A percentile compares a stretch with the other conserved stretches of the same genome.
Evolutionary conservation across 2,797 vertebrate genomes (phyloP).

Genomic region (Chelon labrosus): DNA sequence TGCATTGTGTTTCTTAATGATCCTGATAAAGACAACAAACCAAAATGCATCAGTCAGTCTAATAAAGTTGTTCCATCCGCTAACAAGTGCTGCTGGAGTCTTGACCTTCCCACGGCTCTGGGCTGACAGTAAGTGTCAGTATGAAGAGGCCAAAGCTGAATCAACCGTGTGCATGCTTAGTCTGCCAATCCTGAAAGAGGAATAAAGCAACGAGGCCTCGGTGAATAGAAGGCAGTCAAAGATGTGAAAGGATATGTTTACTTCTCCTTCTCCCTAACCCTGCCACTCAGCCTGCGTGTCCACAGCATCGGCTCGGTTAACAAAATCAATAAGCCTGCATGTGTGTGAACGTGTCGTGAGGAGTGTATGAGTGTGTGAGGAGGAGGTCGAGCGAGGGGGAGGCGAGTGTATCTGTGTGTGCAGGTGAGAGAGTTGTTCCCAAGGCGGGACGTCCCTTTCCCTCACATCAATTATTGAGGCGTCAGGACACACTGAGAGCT

Average conservation of each 20-base stretch:
- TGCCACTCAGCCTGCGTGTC: conserved; percentile 64
- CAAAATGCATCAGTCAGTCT: too few relatives aligned
- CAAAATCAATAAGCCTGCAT: conserved; percentile 86
- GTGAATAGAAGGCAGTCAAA: conserved; percentile 9
- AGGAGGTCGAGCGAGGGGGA: neutral
- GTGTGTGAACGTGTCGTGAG: conserved; percentile 79
- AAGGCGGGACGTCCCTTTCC: conserved; percentile 66
- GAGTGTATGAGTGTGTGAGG: conserved; percentile 56
- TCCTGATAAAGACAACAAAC: too few relatives aligned
- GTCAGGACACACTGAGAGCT: conserved; percentile 73
- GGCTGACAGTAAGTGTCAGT: too few relatives aligned
- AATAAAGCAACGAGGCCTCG: neutral
- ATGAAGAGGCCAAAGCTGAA: too few relatives aligned
- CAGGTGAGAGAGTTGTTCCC: conserved; percentile 71
- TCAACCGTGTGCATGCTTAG: too few relatives aligned
- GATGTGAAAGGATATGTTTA: conserved; percentile 55
- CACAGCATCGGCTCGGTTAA: conserved; percentile 82
- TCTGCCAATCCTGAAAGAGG: neutral
- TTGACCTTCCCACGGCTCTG: too few relatives aligned
- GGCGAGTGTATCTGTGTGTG: conserved; percentile 52
- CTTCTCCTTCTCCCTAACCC: conserved; percentile 32
- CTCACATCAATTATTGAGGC: conserved; percentile 85
- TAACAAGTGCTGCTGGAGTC: too few relatives aligned
- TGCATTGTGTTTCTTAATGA: too few relatives aligned
- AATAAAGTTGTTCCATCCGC: too few relatives aligned